Base-by-base conservation (phyloP, 1,140 invertebrate genomes). In the Formica exsecta region DNA sequence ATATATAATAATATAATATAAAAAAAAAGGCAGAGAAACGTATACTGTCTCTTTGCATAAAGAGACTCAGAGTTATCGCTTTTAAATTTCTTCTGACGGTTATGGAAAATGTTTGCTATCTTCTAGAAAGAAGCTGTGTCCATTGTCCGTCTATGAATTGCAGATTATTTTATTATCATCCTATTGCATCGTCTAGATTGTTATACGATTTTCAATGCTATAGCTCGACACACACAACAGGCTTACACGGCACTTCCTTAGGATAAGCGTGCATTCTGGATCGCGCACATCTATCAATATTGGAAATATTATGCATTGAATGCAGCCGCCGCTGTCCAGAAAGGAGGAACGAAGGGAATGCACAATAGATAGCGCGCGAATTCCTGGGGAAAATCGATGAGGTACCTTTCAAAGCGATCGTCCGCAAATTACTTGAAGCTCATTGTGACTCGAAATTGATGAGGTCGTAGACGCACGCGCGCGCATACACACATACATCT, bases 371-470 rank as follows among this genome's bases (percentile, higher is more conserved):
- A 61, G 68, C 79, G 79, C 68, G 79, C 41, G 68, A 83, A 83
- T 83, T 83, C 59, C 79, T 64, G 66, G 57, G 57, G 54, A 74
- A 74, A 74, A 83, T 83, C 79, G 79, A 83, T 83, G 68, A 61
- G 38, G 51, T 36, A 73, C 68, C 68, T 74, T 83, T 61, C 79
- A 74, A 83, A 83, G 79, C 68, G 79, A 83, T 74, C 79, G 79
- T 83, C 79, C 79, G 68, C 79, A 83, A 83, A 83, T 83, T 83
- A 83, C 79, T 83, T 73, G 66, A 83, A 61, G 79, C 79, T 83
- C 79, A 83, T 83, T 83, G 79, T 83, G 66, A 83, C 79, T 73
- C 41, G 66, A 73, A 83, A 83, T 83, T 83, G 68, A 83, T 83
- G 79, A 83, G 79, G 68, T 83, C 79, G 79, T 44, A 68, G 79